A percentile compares a stretch with the other conserved stretches of the same genome.
These are phyloP conservation scores for Drosophila rhopaloa DNA, from an alignment of 1,140 invertebrate species.

Conservation along the genomic window DNA sequence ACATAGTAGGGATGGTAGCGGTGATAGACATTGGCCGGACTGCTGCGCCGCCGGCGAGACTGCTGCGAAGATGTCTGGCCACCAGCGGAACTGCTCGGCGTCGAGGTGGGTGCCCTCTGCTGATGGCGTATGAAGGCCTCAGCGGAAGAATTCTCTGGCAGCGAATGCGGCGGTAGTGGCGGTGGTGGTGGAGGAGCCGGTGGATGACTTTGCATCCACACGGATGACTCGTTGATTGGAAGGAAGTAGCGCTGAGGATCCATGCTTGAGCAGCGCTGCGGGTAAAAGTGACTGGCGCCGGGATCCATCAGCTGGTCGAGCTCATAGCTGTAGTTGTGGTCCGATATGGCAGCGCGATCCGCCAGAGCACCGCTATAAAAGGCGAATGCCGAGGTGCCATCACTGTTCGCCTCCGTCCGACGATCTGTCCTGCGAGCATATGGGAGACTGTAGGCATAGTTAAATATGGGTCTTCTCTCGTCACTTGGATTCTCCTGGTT, in stretches of 20 bases:
- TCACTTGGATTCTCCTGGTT: slow-evolving; percentile 11
- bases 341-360: slow-evolving; percentile 56
- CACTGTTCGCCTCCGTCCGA: slow-evolving; percentile 17
- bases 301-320: slow-evolving; percentile 47
- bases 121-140: slow-evolving; percentile 3
- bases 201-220: slow-evolving; percentile 51
- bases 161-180: slow-evolving; percentile 1
- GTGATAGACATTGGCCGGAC: slow-evolving; percentile 59
- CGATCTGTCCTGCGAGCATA: slow-evolving; percentile 26
- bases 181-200: slow-evolving; percentile 22
- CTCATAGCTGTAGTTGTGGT: slow-evolving; percentile 71
- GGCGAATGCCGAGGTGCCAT: slow-evolving; percentile 63
- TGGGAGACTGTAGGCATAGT: slow-evolving; percentile 34
- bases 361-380: slow-evolving; percentile 69
- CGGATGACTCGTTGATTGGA: slow-evolving; percentile 55
- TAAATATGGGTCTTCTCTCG: slow-evolving; percentile 19
- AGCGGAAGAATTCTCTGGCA: slow-evolving; percentile 8
- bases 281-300: slow-evolving; percentile 20
- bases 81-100: slow-evolving; percentile 11
- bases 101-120: slow-evolving; percentile 9
- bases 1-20: slow-evolving; percentile 68
- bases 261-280: slow-evolving; percentile 55
- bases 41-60: slow-evolving; percentile 40
- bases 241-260: slow-evolving; percentile 70
- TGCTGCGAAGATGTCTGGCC: slow-evolving; percentile 15